phyloP scores from a whole-genome alignment of 1,140 invertebrate species.

The fruit fly (Drosophila melanogaster) region DNA sequence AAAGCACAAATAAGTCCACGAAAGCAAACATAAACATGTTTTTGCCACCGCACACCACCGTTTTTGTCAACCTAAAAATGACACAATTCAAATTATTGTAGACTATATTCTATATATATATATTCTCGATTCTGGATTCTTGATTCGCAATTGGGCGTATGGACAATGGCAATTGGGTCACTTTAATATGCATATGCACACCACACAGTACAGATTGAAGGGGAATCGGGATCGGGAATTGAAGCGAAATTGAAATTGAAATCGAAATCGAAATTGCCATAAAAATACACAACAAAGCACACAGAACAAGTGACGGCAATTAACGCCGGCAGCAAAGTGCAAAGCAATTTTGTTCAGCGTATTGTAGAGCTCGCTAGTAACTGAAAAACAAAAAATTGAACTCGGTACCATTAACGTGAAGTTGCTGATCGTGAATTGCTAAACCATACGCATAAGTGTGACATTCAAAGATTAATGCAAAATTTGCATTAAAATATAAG shows the following conservation, averaged over 20 bases:
- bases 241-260: slow-evolving; percentile 37
- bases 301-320: slow-evolving; percentile 65
- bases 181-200: slow-evolving; percentile 71
- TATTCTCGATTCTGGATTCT: slow-evolving; percentile 35
- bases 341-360: slow-evolving; percentile 39
- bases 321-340: slow-evolving; percentile 60
- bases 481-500: too few relatives aligned
- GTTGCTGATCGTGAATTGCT: not conserved
- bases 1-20: slow-evolving; percentile 33
- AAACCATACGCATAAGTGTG: too few relatives aligned
- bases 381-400: not conserved
- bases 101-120: too few relatives aligned
- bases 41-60: slow-evolving; percentile 16
- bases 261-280: slow-evolving; percentile 54
- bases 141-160: slow-evolving; percentile 50
- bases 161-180: slow-evolving; percentile 70
- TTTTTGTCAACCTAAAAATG: slow-evolving; percentile 32
- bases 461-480: too few relatives aligned
- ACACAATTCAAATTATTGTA: slow-evolving; percentile 60
- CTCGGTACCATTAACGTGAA: not conserved
- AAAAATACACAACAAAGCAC: slow-evolving; percentile 41
- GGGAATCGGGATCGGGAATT: slow-evolving; percentile 15
- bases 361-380: not conserved
- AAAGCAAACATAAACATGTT: slow-evolving; percentile 52
- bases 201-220: slow-evolving; percentile 23